phyloP scores from a whole-genome alignment of 2,113 vertebrate genomes.

The Antechinus flavipes region DNA sequence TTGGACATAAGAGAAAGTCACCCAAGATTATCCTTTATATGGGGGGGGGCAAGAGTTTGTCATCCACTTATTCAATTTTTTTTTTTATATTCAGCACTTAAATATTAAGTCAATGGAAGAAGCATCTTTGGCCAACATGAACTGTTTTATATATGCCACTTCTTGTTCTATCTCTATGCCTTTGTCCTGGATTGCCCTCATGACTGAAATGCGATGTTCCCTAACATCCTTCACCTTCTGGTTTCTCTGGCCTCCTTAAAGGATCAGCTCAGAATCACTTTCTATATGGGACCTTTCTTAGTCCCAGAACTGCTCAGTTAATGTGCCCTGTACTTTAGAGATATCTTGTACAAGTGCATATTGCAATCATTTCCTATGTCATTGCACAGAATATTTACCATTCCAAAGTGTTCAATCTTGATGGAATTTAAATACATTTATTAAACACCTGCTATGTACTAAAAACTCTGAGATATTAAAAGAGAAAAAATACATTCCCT shows the following conservation, averaged over 20 bases:
- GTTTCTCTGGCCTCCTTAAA: not conserved
- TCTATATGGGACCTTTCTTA: not conserved
- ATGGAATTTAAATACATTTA: not conserved
- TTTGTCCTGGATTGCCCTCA: not conserved
- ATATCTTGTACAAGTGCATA: not conserved
- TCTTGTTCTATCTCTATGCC: not conserved
- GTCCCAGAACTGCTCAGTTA: not conserved
- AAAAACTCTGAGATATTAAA: not conserved
- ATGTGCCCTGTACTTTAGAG: not conserved
- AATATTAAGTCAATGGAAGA: not conserved
- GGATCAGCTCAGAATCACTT: not conserved
- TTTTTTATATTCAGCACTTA: not conserved
- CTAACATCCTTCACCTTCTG: not conserved
- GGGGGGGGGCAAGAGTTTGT: not conserved
- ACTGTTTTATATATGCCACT: not conserved
- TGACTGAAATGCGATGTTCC: not conserved
- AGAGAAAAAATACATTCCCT: not conserved
- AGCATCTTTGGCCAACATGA: not conserved
- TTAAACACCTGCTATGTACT: not conserved
- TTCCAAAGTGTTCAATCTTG: not conserved
- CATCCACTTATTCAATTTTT: not conserved
- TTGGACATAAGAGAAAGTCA: not conserved
- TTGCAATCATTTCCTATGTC: not conserved
- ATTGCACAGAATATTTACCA: not conserved
- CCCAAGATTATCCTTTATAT: not conserved